These are phyloP conservation scores for Taenioides sp. DNA, from an alignment of 2,797 vertebrate genomes.

Conservation along the genomic window DNA sequence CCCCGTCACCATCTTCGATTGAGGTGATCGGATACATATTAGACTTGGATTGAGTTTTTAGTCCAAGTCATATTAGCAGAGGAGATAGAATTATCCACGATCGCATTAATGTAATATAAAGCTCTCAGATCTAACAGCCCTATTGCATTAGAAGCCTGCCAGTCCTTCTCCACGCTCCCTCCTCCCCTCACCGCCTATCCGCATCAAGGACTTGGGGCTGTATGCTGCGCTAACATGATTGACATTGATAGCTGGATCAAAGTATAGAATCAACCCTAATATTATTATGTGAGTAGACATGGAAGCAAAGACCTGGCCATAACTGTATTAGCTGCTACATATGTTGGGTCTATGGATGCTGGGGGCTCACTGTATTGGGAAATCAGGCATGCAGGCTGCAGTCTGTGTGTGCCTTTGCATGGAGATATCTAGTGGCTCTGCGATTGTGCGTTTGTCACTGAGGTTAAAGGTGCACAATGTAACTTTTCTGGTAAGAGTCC, in stretches of 20 bases:
- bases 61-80: slow-evolving; percentile 80
- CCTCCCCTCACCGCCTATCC: slow-evolving; percentile 19
- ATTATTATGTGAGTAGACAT: slow-evolving; percentile 61
- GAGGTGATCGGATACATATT: slow-evolving; percentile 80
- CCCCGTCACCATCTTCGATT: slow-evolving; percentile 70
- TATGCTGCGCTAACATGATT: slow-evolving; percentile 64
- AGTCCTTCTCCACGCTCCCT: slow-evolving; percentile 18
- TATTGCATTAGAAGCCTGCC: slow-evolving; percentile 63
- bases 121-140: slow-evolving; percentile 68
- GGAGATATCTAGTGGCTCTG: slow-evolving; percentile 26
- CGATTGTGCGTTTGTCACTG: neutral
- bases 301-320: slow-evolving; percentile 56
- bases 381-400: slow-evolving; percentile 49
- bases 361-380: slow-evolving; percentile 46
- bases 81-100: slow-evolving; percentile 81
- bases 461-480: neutral
- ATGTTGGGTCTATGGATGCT: slow-evolving; percentile 60
- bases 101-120: slow-evolving; percentile 80
- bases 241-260: slow-evolving; percentile 74
- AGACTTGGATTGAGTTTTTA: slow-evolving; percentile 86
- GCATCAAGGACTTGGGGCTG: slow-evolving; percentile 41
- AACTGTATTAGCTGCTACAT: slow-evolving; percentile 69
- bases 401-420: slow-evolving; percentile 17
- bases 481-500: no score
- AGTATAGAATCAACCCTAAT: slow-evolving; percentile 67